Evolutionary conservation across 2,888 invertebrate genomes (phyloP), one percentile per base, ranked within the genome.

Genomic region (Eumacrocentrus americanus): DNA sequence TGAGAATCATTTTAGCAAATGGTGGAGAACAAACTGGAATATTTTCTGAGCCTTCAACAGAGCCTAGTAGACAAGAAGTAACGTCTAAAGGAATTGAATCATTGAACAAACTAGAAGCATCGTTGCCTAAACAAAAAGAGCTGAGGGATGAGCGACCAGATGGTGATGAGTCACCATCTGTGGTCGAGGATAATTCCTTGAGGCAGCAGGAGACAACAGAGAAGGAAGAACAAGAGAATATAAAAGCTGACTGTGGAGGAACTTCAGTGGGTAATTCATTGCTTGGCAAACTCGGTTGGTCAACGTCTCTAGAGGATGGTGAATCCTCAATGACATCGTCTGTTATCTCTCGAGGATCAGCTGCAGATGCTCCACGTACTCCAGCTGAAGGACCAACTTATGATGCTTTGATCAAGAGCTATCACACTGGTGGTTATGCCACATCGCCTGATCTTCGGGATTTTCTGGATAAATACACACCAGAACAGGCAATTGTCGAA

Each of bases 281-380:
- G 38, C 82, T 83, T 75, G 85, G 85, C 34, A 85, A 86, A 75
- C 84, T 86, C 1, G 88, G 89, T 71, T 89, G 89, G 81, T 87
- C 87, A 51, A 87, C 88, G 7, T 86, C 82, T 66, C 80, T 72
- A 61, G 84, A 83, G 72, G 86, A 86, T 72, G 83, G 83, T 16
- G 80, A 85, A 68, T 83, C 83, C 68, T 75, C 81, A 23, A 83
- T 85, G 58, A 77, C 82, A 16, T 81, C 84, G 60, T 84, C 86
- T 3, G 81, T 83, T 68, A 83, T 85, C 34, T 84, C 85, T 47
- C 83, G 83, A 65, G 83, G 82, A 14, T 84, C 85, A 48, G 84
- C 81, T 56, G 77, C 82, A 71, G 85, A 86, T 23, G 60, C 65
- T 2, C 64, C 72, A 7, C 67, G 71, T 16, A 72, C 72, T 18